Percentiles rank a stretch among this genome's conserved stretches.
These are phyloP conservation scores for Chalcosyrphus nemorum DNA, from an alignment of 2,888 invertebrate genomes.

Conservation along the genomic window DNA sequence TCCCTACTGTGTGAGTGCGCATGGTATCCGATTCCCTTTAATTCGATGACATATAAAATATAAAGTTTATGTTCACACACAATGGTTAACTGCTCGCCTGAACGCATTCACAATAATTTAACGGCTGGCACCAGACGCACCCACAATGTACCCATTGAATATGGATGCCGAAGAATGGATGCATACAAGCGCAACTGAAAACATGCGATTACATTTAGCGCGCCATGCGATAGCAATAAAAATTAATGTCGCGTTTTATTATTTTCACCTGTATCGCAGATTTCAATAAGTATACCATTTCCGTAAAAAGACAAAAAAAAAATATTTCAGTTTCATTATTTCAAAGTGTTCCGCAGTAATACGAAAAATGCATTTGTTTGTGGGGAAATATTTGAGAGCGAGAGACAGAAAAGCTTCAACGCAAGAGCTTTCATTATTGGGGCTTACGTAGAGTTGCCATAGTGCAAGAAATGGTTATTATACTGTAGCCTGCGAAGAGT, in stretches of 20 bases:
- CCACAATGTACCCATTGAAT: not conserved
- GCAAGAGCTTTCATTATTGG: not conserved
- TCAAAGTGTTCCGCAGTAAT: conserved; percentile 7
- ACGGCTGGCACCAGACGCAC: conserved; percentile 9
- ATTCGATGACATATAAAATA: not conserved
- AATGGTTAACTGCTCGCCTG: conserved; percentile 1
- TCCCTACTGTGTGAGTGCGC: not conserved
- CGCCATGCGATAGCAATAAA: conserved; percentile 14
- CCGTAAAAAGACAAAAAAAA: conserved; percentile 1
- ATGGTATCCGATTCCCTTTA: not conserved
- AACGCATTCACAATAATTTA: conserved; percentile 6
- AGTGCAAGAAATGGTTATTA: not conserved
- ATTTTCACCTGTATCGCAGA: conserved; percentile 9
- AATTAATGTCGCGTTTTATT: conserved; percentile 46
- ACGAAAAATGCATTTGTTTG: not conserved
- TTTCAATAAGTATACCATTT: not conserved
- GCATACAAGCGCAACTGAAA: not conserved
- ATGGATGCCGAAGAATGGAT: not conserved
- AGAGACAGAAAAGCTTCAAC: not conserved
- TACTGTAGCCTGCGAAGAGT: no score
- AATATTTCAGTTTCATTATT: not conserved
- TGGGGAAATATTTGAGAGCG: not conserved
- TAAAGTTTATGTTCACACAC: not conserved
- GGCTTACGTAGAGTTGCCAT: not conserved
- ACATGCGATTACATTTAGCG: conserved; percentile 20